Conservation (phyloP, 2,797 vertebrate genomes). For the Lophius americanus region DNA sequence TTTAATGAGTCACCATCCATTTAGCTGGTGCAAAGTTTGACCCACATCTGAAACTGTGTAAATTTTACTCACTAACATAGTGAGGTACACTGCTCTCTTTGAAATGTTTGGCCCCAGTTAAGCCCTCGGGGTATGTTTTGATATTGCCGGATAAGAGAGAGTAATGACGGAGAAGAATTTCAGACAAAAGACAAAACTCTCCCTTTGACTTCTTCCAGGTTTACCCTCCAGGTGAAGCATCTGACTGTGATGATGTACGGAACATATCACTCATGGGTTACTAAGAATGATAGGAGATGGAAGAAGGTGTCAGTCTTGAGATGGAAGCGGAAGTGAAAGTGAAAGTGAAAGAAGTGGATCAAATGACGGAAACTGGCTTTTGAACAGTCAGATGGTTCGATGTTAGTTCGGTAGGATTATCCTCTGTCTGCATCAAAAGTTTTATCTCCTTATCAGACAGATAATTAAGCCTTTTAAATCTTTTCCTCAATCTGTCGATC, state of each 20-base stretch:
- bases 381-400: neutral
- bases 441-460: constrained; percentile 32
- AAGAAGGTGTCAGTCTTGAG: neutral
- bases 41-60: constrained; percentile 16
- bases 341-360: neutral
- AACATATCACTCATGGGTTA: constrained; percentile 37
- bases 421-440: neutral
- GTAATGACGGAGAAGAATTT: constrained; percentile 40
- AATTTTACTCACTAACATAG: constrained; percentile 14
- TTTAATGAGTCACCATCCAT: constrained; percentile 16
- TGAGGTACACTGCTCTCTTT: constrained; percentile 20
- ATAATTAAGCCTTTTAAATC: constrained; percentile 5
- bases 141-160: constrained; percentile 48
- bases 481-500: constrained; percentile 42
- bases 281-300: constrained; percentile 44
- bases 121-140: constrained; percentile 63
- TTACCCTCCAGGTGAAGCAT: constrained; percentile 53
- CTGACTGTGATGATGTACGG: constrained; percentile 56
- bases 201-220: constrained; percentile 46
- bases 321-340: too few species aligned
- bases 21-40: constrained; percentile 19
- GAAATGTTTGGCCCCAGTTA: constrained; percentile 49
- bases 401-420: neutral
- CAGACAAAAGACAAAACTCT: constrained; percentile 44
- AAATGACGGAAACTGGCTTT: neutral